These are phyloP conservation scores for Anthopleura xanthogrammica DNA, from an alignment of 92 coral and sea anemone species.

Conservation along the genomic window DNA sequence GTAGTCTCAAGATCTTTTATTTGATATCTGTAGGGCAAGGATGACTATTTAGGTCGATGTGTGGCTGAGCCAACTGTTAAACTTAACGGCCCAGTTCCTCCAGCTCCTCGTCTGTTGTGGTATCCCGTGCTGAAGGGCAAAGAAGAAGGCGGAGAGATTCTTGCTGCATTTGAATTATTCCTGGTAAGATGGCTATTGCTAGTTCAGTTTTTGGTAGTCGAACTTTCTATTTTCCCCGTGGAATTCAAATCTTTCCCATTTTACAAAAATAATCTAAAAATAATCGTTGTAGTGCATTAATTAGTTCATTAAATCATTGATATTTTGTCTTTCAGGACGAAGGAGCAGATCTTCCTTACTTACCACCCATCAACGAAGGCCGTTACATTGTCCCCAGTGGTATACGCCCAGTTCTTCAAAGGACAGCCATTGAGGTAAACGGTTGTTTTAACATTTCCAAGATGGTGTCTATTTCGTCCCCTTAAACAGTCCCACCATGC, in stretches of 20 bases:
- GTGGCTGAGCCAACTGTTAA: slow-evolving; percentile 79
- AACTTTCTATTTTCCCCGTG: too few relatives aligned
- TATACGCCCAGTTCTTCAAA: slow-evolving; percentile 87
- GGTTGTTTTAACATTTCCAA: background rate
- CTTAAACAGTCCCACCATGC: too few relatives aligned
- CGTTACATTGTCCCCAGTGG: slow-evolving; percentile 80
- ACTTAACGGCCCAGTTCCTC: slow-evolving; percentile 68
- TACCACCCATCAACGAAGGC: slow-evolving; percentile 69
- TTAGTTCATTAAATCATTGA: too few relatives aligned
- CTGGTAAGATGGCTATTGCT: slow-evolving; percentile 56
- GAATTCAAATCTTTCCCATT: too few relatives aligned
- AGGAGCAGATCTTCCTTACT: slow-evolving; percentile 88
- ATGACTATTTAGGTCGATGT: slow-evolving; percentile 89
- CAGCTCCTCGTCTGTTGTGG: slow-evolving; percentile 81
- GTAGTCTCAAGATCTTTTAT: background rate
- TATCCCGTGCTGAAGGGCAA: slow-evolving; percentile 59
- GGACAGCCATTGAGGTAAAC: slow-evolving; percentile 94
- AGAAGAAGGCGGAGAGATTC: slow-evolving; percentile 83
- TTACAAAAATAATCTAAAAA: too few relatives aligned
- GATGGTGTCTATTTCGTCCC: too few relatives aligned
- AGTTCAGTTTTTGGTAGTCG: too few relatives aligned
- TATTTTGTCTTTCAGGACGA: slow-evolving; percentile 65
- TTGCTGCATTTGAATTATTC: slow-evolving; percentile 91
- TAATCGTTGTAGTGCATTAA: too few relatives aligned
- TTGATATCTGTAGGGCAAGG: slow-evolving; percentile 62